A percentile compares a stretch with the other conserved stretches of the same genome.
These are phyloP conservation scores for Aldabrachelys gigantea DNA, from an alignment of 2,113 vertebrate species.

Conservation along the genomic window DNA sequence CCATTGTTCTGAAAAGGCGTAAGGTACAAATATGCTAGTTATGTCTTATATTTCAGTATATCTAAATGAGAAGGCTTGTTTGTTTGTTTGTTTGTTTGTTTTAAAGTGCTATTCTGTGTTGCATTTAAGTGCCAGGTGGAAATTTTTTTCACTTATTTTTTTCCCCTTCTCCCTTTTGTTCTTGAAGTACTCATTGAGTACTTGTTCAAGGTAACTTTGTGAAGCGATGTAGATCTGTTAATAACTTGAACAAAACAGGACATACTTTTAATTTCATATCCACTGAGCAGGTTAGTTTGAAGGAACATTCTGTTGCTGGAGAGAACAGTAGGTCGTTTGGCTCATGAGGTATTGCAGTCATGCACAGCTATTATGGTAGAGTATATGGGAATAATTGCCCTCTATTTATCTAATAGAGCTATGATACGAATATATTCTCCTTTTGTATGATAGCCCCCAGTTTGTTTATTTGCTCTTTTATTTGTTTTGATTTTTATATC, in stretches of 20 bases:
- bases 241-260: conserved; percentile 51
- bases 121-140: conserved; percentile 30
- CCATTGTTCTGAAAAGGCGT: conserved; percentile 24
- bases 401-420: not conserved
- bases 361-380: not conserved
- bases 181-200: conserved; percentile 36
- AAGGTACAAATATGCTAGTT: not conserved
- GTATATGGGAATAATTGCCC: not conserved
- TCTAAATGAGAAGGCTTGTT: conserved; percentile 27
- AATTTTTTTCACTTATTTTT: not conserved
- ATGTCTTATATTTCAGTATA: not conserved
- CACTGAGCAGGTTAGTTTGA: not conserved
- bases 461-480: not conserved
- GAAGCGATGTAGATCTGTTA: conserved; percentile 38
- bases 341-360: not conserved
- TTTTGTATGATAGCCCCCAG: not conserved
- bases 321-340: conserved; percentile 30
- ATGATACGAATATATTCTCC: not conserved
- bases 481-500: conserved; percentile 16
- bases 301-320: not conserved
- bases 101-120: conserved; percentile 26
- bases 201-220: conserved; percentile 61
- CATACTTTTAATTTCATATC: not conserved
- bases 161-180: conserved; percentile 55
- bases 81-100: conserved; percentile 4